Evolutionary conservation across 2,797 vertebrate species (phyloP).

Genomic region (Smutsia gigantea): DNA sequence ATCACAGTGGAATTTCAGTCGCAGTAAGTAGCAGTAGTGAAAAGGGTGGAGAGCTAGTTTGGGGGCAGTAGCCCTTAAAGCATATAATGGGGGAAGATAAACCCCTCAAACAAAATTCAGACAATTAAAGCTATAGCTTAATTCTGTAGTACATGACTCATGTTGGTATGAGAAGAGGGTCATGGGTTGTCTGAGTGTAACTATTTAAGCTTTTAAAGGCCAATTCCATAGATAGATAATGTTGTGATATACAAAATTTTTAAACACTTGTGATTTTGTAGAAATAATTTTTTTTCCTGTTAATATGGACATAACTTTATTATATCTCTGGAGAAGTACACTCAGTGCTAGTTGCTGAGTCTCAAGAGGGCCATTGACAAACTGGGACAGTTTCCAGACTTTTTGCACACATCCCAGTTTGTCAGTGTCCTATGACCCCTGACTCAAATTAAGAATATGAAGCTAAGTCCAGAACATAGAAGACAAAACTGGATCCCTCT

Average conservation of each 20-base stretch:
- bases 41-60: neutral
- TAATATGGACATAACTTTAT: neutral
- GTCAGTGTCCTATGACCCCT: neutral
- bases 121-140: neutral
- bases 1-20: neutral
- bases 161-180: neutral
- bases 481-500: neutral
- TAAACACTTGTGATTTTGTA: neutral
- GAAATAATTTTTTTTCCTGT: neutral
- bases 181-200: neutral
- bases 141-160: neutral
- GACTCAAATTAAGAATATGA: neutral
- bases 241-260: neutral
- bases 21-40: neutral
- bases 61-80: neutral
- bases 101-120: neutral
- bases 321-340: neutral
- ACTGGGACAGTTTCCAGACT: neutral
- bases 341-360: neutral
- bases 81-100: accelerated
- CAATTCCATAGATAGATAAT: neutral
- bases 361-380: neutral
- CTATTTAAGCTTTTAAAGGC: neutral
- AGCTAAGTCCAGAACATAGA: neutral
- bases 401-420: neutral